phyloP scores from a whole-genome alignment of 2,888 invertebrate species.

The Pseudococcus viburni region DNA sequence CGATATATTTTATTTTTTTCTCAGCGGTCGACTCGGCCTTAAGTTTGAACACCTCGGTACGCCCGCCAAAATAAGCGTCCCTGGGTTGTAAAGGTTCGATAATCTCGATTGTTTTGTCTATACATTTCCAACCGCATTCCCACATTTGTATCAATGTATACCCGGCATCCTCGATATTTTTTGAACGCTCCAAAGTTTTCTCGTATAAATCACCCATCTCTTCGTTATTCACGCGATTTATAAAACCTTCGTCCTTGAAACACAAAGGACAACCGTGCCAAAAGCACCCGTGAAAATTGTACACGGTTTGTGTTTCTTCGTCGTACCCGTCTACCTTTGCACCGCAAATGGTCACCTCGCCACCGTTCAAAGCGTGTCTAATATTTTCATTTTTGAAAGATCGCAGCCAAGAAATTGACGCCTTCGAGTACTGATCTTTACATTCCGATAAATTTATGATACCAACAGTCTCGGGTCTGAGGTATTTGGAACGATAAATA shows the following conservation, averaged over 20 bases:
- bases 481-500: slow-evolving; percentile 67
- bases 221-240: neutral
- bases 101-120: slow-evolving; percentile 52
- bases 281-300: slow-evolving; percentile 60
- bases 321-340: slow-evolving; percentile 59
- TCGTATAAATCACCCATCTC: no score
- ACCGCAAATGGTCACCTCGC: slow-evolving; percentile 17
- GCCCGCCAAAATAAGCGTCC: slow-evolving; percentile 68
- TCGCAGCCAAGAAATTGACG: slow-evolving; percentile 67
- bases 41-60: slow-evolving; percentile 68
- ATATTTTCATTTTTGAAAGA: slow-evolving; percentile 60
- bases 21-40: slow-evolving; percentile 56
- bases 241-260: slow-evolving; percentile 4
- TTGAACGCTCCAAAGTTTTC: no score
- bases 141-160: no score
- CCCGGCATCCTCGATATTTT: no score
- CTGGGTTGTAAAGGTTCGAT: slow-evolving; percentile 67
- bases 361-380: slow-evolving; percentile 55
- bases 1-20: no score
- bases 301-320: neutral
- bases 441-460: neutral
- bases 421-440: slow-evolving; percentile 67
- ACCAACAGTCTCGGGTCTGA: neutral
- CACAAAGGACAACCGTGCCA: slow-evolving; percentile 55
- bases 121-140: no score